These are phyloP conservation scores for Cathartes aura DNA, from an alignment of 2,113 vertebrate genomes.

Conservation along the genomic window DNA sequence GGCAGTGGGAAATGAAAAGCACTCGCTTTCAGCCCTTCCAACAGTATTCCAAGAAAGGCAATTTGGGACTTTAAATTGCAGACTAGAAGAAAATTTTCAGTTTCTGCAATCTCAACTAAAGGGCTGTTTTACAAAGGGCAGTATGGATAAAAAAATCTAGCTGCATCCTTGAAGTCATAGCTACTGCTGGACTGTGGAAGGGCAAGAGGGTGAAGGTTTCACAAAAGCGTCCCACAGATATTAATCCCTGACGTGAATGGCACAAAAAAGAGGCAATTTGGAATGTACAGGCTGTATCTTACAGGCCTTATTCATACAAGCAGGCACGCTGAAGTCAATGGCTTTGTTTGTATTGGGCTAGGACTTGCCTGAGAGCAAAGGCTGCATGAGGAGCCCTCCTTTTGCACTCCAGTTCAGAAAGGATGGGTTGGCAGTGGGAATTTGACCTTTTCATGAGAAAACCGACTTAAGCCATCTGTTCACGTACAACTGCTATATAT, in stretches of 20 bases:
- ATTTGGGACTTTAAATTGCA: conserved; percentile 23
- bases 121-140: not conserved
- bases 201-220: not conserved
- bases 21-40: not conserved
- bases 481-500: not conserved
- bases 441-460: conserved; percentile 2
- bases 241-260: conserved; percentile 25
- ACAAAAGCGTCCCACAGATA: conserved; percentile 36
- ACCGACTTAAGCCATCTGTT: not conserved
- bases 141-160: not conserved
- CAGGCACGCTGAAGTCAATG: not conserved
- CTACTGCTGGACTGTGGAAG: conserved; percentile 1
- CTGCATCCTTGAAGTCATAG: conserved; percentile 23
- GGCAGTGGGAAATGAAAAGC: not conserved
- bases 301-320: conserved; percentile 15
- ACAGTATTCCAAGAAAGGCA: not conserved
- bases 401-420: not conserved
- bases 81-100: not conserved
- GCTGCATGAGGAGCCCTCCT: not conserved
- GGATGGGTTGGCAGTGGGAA: not conserved
- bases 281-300: conserved; percentile 15
- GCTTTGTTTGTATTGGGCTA: conserved; percentile 21
- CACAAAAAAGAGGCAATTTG: conserved; percentile 35
- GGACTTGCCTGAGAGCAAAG: not conserved
- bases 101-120: not conserved